Percentiles rank a stretch among this genome's conserved stretches.
phyloP scores from a whole-genome alignment of 2,888 invertebrate genomes.

The Maniola hyperantus region DNA sequence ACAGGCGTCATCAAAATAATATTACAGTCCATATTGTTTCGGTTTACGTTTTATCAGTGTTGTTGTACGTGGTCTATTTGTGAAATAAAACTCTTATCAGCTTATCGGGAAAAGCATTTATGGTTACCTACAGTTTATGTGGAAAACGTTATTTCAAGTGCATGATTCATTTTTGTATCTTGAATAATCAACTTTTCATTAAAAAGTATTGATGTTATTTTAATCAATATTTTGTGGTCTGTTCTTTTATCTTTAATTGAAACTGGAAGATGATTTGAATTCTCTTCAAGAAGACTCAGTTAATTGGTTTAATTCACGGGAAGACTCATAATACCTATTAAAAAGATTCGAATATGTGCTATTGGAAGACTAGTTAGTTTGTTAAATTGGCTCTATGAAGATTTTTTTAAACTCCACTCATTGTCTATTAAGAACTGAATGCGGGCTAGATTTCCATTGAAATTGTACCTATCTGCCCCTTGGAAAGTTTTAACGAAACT shows the following conservation, averaged over 20 bases:
- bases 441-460: neutral
- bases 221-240: neutral
- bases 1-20: too few relatives aligned
- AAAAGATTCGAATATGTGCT: neutral
- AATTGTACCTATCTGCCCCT: neutral
- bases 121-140: slow-evolving; percentile 13
- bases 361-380: neutral
- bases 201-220: neutral
- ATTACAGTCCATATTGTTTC: neutral
- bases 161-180: slow-evolving; percentile 18
- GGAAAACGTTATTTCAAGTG: slow-evolving; percentile 23
- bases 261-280: neutral
- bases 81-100: slow-evolving; percentile 21
- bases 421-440: neutral
- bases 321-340: neutral
- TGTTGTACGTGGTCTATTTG: slow-evolving; percentile 5
- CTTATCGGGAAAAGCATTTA: slow-evolving; percentile 21
- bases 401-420: neutral
- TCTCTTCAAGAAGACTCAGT: neutral
- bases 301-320: neutral
- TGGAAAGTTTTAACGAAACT: neutral
- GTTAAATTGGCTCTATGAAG: neutral
- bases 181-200: neutral
- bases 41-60: neutral
- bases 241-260: neutral